These are phyloP conservation scores for Acrossocheilus wenchowensis DNA, from an alignment of 2,797 vertebrate genomes.

Conservation along the genomic window DNA sequence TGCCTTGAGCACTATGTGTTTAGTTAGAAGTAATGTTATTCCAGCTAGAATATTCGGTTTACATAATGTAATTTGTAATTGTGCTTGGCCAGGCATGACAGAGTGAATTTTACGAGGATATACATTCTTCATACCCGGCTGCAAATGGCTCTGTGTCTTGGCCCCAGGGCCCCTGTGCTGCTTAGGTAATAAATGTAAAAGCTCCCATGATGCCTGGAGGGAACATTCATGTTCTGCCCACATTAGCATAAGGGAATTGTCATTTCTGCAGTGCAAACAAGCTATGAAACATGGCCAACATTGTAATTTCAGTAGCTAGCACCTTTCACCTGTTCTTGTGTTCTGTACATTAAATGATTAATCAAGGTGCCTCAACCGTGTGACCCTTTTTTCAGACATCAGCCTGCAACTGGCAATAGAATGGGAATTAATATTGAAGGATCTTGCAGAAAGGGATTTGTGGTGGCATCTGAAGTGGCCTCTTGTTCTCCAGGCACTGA, in stretches of 20 bases:
- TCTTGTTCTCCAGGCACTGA: conserved; percentile 5
- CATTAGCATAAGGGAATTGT: conserved; percentile 62
- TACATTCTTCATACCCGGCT: conserved; percentile 61
- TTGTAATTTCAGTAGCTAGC: conserved; percentile 42
- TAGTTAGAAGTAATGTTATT: conserved; percentile 61
- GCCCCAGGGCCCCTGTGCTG: conserved; percentile 58
- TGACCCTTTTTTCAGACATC: conserved; percentile 29
- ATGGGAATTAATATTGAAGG: conserved; percentile 13
- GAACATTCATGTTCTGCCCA: conserved; percentile 55
- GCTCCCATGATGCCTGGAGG: conserved; percentile 58
- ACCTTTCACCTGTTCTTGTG: conserved; percentile 22
- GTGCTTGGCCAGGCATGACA: conserved; percentile 64
- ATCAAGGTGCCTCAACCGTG: conserved; percentile 8
- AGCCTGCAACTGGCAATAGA: conserved; percentile 14
- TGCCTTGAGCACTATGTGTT: conserved; percentile 49
- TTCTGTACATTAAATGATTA: conserved; percentile 47
- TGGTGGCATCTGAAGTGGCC: conserved; percentile 16
- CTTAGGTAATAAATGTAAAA: conserved; percentile 67
- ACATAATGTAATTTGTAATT: conserved; percentile 67
- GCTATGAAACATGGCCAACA: conserved; percentile 58
- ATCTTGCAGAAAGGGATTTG: conserved; percentile 22
- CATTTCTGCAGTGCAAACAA: conserved; percentile 54
- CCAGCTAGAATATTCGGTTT: conserved; percentile 60
- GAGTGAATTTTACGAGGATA: conserved; percentile 66
- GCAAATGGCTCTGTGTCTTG: conserved; percentile 63